A percentile compares a stretch with the other conserved stretches of the same genome.
Evolutionary conservation across 1,140 invertebrate species (phyloP).

Genomic region (Sitobion miscanthi): DNA sequence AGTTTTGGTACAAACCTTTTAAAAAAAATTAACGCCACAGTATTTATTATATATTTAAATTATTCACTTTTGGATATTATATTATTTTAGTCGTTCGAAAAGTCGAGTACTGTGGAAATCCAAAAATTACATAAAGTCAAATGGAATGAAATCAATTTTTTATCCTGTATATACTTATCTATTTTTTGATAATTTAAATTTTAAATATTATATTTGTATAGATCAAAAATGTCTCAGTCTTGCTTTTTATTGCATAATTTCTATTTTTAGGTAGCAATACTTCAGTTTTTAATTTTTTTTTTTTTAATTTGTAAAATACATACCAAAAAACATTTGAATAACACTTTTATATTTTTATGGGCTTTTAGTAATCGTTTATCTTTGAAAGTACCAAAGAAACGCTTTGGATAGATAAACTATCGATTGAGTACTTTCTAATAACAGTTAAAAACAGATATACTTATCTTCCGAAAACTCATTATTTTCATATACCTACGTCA

Average conservation of each 20-base stretch:
- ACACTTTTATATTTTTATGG: no score
- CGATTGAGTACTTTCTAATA: neutral
- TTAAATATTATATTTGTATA: neutral
- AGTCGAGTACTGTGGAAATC: neutral
- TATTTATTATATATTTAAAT: neutral
- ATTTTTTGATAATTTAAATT: neutral
- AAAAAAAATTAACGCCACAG: neutral
- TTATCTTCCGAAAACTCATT: neutral
- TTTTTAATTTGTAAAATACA: no score
- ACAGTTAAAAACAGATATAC: neutral
- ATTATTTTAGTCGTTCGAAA: neutral
- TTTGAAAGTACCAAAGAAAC: neutral
- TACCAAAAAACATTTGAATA: no score
- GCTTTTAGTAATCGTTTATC: neutral
- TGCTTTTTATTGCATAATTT: neutral
- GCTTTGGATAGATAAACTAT: neutral
- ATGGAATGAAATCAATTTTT: neutral
- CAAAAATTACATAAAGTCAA: neutral
- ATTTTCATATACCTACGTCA: neutral
- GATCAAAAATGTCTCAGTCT: neutral
- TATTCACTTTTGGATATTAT: neutral
- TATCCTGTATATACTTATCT: neutral
- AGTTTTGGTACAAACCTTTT: neutral
- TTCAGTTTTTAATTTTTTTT: no score
- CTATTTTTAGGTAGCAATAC: neutral